Base-by-base conservation (phyloP, 2,797 vertebrate genomes). In the Tauraco hartlaubi region DNA sequence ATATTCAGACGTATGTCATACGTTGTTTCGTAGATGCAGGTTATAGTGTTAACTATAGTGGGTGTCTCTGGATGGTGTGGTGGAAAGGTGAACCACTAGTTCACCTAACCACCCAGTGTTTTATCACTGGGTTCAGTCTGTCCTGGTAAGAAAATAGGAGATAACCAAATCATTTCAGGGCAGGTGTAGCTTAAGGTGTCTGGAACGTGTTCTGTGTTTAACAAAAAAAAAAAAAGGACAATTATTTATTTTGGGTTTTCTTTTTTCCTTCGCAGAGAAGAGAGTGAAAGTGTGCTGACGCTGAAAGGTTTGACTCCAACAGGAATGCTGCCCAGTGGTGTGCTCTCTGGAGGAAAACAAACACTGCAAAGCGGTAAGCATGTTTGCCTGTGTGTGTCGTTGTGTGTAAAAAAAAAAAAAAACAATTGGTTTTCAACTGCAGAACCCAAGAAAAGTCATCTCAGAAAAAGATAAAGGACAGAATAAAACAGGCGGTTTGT, bases 261-360 rank as follows among this genome's bases (percentile, higher is more conserved):
- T 9, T 55, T 12, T n/a, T 61, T 71, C 28, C 75, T 85, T 52
- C 80, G 23, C 97, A 99, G 99, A 98, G 99, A 99, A 98, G 99
- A 99, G 98, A 99, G 99, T 94, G 99, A 99, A 98, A 99, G 99
- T 31, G 99, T 99, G 93, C 98, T 99, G 98, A 99, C 99, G 0
- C 98, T 99, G 98, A 99, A 99, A 97, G 99, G 99, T 62, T 98
- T 99, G 97, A 99, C 99, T 96, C 99, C 99, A 5, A 99, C 99
- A 26, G 99, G 99, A 96, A 99, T 99, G 99, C 98, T 99, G 86
- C 99, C 99, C 88, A 99, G 99, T 16, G 99, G 99, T 41, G 99
- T 99, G 72, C 98, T 99, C 85, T 99, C 99, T 39, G 99, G 99
- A 92, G 99, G 99, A 94, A 99, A 99, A 89, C 99, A 99, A 96